Percentiles rank a stretch among this genome's conserved stretches.
Conservation (phyloP, 2,113 vertebrate genomes). For the Tursiops truncatus region DNA sequence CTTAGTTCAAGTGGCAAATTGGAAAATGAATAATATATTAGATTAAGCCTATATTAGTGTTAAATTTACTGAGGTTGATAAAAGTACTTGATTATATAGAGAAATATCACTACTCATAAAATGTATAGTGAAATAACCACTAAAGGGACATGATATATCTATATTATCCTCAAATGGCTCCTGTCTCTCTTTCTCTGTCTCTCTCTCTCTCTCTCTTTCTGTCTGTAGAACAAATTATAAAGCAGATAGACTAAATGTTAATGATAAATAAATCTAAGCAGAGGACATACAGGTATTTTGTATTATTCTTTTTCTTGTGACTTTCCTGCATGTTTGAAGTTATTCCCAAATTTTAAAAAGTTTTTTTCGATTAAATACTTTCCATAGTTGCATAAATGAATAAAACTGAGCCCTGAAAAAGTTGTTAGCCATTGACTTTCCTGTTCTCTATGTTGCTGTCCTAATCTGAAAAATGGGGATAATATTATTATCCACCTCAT, state of each 20-base stretch:
- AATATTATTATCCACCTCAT: background rate
- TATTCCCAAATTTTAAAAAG: background rate
- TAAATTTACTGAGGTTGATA: background rate
- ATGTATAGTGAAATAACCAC: background rate
- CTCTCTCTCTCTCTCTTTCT: background rate
- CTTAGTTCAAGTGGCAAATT: background rate
- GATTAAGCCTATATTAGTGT: background rate
- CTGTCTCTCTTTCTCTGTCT: background rate
- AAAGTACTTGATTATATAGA: background rate
- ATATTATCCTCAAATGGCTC: background rate
- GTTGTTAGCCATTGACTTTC: background rate
- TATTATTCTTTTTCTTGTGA: background rate
- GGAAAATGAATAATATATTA: background rate
- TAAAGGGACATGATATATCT: background rate
- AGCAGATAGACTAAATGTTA: background rate
- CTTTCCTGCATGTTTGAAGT: background rate
- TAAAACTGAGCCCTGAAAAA: background rate
- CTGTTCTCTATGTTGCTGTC: background rate
- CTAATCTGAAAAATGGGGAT: background rate
- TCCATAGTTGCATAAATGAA: background rate
- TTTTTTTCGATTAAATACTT: background rate
- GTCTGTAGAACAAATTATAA: background rate
- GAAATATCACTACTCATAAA: background rate
- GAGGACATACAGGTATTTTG: background rate
- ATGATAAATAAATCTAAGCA: background rate